A percentile compares a stretch with the other conserved stretches of the same genome.
These are phyloP conservation scores for Prunella fulvescens DNA, from an alignment of 2,113 vertebrate species.

Conservation along the genomic window DNA sequence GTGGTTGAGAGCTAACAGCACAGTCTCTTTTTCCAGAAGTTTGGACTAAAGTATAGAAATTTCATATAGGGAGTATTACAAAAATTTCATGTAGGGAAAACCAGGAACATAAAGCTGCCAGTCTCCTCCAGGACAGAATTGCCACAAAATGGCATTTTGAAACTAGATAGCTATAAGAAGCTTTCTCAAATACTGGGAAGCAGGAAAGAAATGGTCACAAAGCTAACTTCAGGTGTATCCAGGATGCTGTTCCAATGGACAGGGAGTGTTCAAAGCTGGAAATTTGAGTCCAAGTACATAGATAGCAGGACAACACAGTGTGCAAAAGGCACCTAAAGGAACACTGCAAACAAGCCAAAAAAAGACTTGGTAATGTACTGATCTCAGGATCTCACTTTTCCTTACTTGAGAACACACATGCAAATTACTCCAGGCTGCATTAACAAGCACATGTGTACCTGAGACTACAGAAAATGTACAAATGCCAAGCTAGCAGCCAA, in stretches of 20 bases:
- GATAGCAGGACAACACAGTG: background rate
- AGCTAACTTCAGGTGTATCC: background rate
- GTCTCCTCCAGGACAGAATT: background rate
- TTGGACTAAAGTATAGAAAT: background rate
- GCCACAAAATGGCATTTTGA: background rate
- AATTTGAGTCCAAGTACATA: background rate
- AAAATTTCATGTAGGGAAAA: background rate
- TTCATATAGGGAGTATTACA: background rate
- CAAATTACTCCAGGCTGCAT: background rate
- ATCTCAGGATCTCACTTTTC: background rate
- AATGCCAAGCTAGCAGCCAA: background rate
- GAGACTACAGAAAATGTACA: background rate
- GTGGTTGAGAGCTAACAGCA: background rate
- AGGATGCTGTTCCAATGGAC: background rate
- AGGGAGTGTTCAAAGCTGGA: background rate
- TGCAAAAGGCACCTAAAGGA: background rate
- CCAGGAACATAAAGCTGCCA: background rate
- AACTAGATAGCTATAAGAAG: background rate
- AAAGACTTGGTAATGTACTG: background rate
- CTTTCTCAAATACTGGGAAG: background rate
- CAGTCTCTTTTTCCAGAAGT: background rate
- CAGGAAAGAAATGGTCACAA: background rate
- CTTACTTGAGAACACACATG: background rate
- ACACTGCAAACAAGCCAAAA: background rate
- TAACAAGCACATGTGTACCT: background rate